These are phyloP conservation scores for Oreochromis grahami DNA, from an alignment of 2,797 vertebrate species.

Conservation along the genomic window DNA sequence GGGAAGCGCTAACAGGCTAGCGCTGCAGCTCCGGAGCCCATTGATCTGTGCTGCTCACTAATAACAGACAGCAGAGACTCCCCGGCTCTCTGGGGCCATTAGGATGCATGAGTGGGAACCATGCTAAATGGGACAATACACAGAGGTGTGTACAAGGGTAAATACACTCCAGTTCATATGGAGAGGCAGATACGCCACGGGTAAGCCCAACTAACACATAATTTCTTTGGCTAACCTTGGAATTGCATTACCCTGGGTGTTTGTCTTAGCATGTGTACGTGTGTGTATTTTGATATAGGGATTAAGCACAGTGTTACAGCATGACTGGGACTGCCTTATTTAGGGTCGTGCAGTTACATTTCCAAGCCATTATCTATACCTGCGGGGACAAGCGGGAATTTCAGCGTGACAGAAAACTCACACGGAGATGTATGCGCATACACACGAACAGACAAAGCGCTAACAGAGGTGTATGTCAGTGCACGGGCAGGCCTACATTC, in stretches of 20 bases:
- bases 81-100: slow-evolving; percentile 54
- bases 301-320: slow-evolving; percentile 27
- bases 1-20: slow-evolving; percentile 55
- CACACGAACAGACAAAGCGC: neutral
- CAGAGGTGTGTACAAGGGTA: slow-evolving; percentile 59
- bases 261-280: slow-evolving; percentile 18
- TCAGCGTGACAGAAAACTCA: slow-evolving; percentile 3
- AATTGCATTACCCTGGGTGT: slow-evolving; percentile 38
- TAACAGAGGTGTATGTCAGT: neutral
- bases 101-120: slow-evolving; percentile 62
- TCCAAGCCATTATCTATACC: slow-evolving; percentile 47
- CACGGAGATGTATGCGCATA: neutral
- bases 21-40: slow-evolving; percentile 51
- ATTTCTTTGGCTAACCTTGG: slow-evolving; percentile 59
- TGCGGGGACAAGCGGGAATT: slow-evolving; percentile 31
- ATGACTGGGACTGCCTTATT: slow-evolving; percentile 36
- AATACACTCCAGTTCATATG: slow-evolving; percentile 53
- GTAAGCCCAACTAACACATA: slow-evolving; percentile 20
- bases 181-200: slow-evolving; percentile 28
- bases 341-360: slow-evolving; percentile 44
- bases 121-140: slow-evolving; percentile 62
- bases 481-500: slow-evolving; percentile 28
- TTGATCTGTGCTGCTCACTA: slow-evolving; percentile 70
- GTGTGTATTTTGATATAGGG: slow-evolving; percentile 19
- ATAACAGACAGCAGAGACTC: slow-evolving; percentile 57